Percentiles rank a stretch among this genome's conserved stretches.
Evolutionary conservation across 2,888 invertebrate genomes (phyloP).

Genomic region (Limnephilus rhombicus): DNA sequence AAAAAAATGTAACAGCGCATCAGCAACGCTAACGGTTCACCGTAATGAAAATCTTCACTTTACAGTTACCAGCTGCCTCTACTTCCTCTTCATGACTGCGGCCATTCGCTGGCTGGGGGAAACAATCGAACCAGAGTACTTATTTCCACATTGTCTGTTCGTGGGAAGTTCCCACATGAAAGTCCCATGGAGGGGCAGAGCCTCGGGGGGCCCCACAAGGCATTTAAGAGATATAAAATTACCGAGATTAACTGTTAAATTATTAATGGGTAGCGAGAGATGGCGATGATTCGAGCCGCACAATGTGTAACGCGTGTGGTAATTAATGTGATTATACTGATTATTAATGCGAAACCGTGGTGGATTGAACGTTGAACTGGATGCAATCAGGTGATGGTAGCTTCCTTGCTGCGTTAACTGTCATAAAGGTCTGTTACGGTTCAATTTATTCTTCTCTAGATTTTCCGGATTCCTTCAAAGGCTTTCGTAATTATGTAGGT

Average conservation of each 20-base stretch:
- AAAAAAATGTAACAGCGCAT: not conserved
- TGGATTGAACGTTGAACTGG: not conserved
- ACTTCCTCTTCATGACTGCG: not conserved
- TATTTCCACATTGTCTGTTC: conserved; percentile 1
- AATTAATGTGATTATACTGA: not conserved
- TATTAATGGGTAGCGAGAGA: not conserved
- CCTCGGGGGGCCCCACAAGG: conserved; percentile 2
- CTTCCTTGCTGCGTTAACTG: not conserved
- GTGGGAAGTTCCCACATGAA: not conserved
- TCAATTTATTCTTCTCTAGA: not conserved
- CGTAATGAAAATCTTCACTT: not conserved
- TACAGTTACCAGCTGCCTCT: not conserved
- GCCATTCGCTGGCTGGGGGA: not conserved
- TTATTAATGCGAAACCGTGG: not conserved
- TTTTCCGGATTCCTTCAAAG: no score
- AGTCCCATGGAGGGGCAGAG: conserved; percentile 13
- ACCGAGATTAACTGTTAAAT: conserved; percentile 31
- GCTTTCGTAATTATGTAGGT: no score
- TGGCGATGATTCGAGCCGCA: not conserved
- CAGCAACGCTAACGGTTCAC: not conserved
- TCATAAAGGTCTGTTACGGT: not conserved
- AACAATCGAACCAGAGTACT: not conserved
- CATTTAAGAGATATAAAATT: conserved; percentile 10
- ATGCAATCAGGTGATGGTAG: not conserved
- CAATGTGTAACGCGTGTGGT: not conserved